A percentile compares a stretch with the other conserved stretches of the same genome.
Evolutionary conservation across 2,888 invertebrate species (phyloP).

Genomic region (Digitonthophagus gazella): DNA sequence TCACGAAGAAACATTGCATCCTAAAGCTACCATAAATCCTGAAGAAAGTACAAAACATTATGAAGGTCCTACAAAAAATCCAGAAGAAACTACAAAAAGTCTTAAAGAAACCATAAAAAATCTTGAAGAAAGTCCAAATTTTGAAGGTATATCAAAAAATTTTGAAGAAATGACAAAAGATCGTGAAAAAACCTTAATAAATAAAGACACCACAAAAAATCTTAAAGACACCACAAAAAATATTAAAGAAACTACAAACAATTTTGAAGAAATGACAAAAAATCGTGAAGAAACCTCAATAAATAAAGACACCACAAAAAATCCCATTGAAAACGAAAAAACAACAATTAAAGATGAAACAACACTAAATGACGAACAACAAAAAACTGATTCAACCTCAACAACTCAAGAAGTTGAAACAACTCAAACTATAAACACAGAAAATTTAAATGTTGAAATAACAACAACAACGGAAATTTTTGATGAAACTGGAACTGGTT

Average conservation of each 20-base stretch:
- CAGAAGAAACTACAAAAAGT: too few relatives aligned
- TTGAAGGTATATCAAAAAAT: too few relatives aligned
- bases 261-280: constrained; percentile 21
- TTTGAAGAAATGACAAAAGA: too few relatives aligned
- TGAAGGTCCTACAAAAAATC: too few relatives aligned
- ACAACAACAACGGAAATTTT: not conserved
- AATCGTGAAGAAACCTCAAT: not conserved
- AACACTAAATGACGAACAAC: not conserved
- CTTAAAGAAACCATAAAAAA: too few relatives aligned
- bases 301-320: constrained; percentile 8
- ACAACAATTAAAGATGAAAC: not conserved
- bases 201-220: too few relatives aligned
- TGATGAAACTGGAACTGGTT: not conserved
- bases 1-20: too few relatives aligned
- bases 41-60: too few relatives aligned
- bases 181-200: too few relatives aligned
- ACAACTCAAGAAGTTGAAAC: constrained; percentile 30
- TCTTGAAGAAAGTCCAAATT: too few relatives aligned
- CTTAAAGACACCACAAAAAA: too few relatives aligned
- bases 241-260: constrained; percentile 3
- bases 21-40: too few relatives aligned
- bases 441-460: not conserved
- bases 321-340: not conserved
- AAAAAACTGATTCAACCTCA: constrained; percentile 25
- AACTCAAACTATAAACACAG: constrained; percentile 27